Evolutionary conservation across 2,888 invertebrate species (phyloP), one percentile per base, ranked within the genome.

Genomic region (Apotomis capreana): DNA sequence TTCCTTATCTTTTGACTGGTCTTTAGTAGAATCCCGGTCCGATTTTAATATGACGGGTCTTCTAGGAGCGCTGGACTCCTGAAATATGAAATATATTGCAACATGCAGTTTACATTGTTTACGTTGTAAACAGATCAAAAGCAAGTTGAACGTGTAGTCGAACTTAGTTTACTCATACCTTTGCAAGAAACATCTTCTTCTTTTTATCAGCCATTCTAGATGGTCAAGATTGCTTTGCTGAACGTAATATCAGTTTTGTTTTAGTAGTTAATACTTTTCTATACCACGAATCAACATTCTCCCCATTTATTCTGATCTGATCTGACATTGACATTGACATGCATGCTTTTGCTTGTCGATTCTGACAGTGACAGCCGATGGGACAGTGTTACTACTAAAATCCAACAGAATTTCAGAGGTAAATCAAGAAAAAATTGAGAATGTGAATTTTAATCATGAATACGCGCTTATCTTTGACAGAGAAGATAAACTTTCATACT

Each of bases 41-140:
- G 92, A 92, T 78, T 93, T 94, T n/a, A 93, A 80, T 75, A 93
- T 94, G 9, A 93, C 84, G 15, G 93, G 93, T 57, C 93, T 83
- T 54, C 87, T 86, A 3, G 89, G 84, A 12, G 85, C 79, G 3
- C 80, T 75, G n/a, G 87, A 71, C 59, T 94, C 93, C 90, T 93
- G 75, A 52, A 83, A 85, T 37, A 40, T 58, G 5, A 5, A 40
- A 6, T 40, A 54, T 9, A 70, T 40, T 55, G 62, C 49, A 59
- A 36, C n/a, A 9, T 6, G 6, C 36, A 58, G n/a, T 58, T 26
- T 26, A 26, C 6, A 44, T 64, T 44, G 44, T 44, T 15, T 54
- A 52, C 5, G 37, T 26, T 52, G 37, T 49, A 63, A 63, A 44
- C 15, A 64, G 10, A 1, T 40, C 9, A 49, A 49, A 49, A 9